Evolutionary conservation across 2,888 invertebrate genomes (phyloP).

Genomic region (Eristalis pertinax): DNA sequence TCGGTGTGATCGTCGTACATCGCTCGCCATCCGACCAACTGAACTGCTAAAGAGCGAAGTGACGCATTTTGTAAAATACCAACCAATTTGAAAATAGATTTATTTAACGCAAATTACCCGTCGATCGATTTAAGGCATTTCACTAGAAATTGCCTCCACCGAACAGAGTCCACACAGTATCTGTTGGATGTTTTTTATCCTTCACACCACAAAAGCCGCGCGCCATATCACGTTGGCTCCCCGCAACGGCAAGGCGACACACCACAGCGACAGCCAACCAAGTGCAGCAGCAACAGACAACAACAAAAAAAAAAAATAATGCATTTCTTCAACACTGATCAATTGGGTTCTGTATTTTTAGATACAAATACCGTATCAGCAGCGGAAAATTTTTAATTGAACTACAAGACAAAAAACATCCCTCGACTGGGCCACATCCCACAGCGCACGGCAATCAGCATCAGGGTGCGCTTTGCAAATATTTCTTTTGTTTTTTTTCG

Average conservation of each 20-base stretch:
- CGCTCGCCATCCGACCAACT: background rate
- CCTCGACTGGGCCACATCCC: constrained; percentile 47
- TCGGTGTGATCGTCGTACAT: background rate
- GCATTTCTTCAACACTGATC: constrained; percentile 65
- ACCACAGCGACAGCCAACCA: constrained; percentile 3
- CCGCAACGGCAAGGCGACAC: constrained; percentile 33
- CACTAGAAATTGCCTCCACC: constrained; percentile 31
- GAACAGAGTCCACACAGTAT: background rate
- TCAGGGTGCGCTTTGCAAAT: constrained; percentile 50
- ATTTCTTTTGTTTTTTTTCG: constrained; percentile 23
- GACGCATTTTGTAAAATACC: constrained; percentile 57
- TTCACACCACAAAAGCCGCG: constrained; percentile 36
- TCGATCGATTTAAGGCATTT: constrained; percentile 70
- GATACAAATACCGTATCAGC: constrained; percentile 63
- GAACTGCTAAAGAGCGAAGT: constrained; percentile 4
- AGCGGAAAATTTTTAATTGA: constrained; percentile 65
- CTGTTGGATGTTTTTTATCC: constrained; percentile 43
- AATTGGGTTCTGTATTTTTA: constrained; percentile 68
- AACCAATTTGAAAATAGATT: constrained; percentile 70
- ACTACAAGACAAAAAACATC: constrained; percentile 36
- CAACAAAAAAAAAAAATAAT: constrained; percentile 26
- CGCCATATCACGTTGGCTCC: constrained; percentile 39
- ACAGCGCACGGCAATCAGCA: constrained; percentile 43
- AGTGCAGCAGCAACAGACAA: background rate
- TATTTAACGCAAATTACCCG: constrained; percentile 63